Evolutionary conservation across 2,113 vertebrate genomes (phyloP), one percentile per base, ranked within the genome.

Genomic region (Aspiorhynchus laticeps): DNA sequence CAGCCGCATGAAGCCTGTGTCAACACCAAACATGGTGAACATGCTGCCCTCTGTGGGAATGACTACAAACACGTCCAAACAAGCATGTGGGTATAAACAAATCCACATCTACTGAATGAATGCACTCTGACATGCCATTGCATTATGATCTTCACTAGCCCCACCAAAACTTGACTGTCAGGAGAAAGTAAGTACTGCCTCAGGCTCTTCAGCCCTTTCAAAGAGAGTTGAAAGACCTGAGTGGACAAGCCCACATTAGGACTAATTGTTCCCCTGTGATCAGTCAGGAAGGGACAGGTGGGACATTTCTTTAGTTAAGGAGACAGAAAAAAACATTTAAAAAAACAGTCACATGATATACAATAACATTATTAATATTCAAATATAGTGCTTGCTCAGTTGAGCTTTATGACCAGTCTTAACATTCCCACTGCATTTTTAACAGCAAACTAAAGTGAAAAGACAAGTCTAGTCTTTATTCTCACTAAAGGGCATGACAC

Each of bases 281-380:
- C 87, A 6, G 79, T 92, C 93, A 93, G 87, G 91, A 85, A 41
- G 82, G 88, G 91, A 88, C 92, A 94, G 82, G 93, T 82, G 85
- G 8, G 80, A 83, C 24, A 38, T 83, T 51, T 59, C 33, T 26
- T 88, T 48, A 31, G 17, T 63, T 63, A 9, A 9, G 10, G 51
- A 80, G 19, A 79, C 31, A 56, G 19, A n/a, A 56, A 33, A 31
- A 43, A 53, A 19, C 1, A 19, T 53, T 7, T 36, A 38, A 21
- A 36, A 80, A 59, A 78, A 43, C 17, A 78, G 71, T 43, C 17
- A 59, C 5, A 24, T 78, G 53, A 21, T 33, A 36, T 69, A 5
- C 31, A 31, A 21, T 71, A 33, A 36, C 67, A 21, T 79, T 79
- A 79, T 21, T 53, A 56, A 21, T 36, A 56, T 56, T 80, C 6